These are phyloP conservation scores for Melanophora roralis DNA, from an alignment of 2,888 invertebrate species.

Conservation along the genomic window DNA sequence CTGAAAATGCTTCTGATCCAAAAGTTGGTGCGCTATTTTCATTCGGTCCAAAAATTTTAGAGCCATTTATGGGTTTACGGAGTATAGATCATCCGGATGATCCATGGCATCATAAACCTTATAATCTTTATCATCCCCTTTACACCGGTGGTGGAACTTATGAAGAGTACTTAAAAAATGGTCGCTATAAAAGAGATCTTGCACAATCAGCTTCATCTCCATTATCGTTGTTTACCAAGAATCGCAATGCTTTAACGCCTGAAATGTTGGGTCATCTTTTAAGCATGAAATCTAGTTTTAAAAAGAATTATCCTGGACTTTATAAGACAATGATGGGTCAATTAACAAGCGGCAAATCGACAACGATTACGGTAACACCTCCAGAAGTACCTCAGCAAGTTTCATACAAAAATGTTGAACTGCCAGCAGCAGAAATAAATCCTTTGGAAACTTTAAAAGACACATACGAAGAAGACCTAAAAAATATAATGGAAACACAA, in stretches of 20 bases:
- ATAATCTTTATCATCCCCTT: constrained; percentile 67
- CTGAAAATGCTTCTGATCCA: constrained; percentile 36
- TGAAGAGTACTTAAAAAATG: constrained; percentile 65
- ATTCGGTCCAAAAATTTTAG: constrained; percentile 64
- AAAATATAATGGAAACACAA: not conserved
- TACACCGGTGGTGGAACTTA: constrained; percentile 70
- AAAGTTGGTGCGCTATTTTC: constrained; percentile 63
- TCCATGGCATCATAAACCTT: constrained; percentile 71
- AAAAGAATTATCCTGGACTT: constrained; percentile 69
- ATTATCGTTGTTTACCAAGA: constrained; percentile 7
- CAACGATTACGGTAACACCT: constrained; percentile 66
- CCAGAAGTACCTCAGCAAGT: constrained; percentile 65
- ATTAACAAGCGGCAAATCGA: constrained; percentile 64
- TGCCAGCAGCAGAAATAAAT: constrained; percentile 70
- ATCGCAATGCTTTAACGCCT: constrained; percentile 67
- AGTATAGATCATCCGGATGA: constrained; percentile 67
- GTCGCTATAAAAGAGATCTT: constrained; percentile 66
- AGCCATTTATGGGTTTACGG: constrained; percentile 72
- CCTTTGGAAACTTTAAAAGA: constrained; percentile 55
- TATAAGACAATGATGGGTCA: constrained; percentile 69
- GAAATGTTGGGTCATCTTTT: constrained; percentile 69
- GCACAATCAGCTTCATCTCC: constrained; percentile 35
- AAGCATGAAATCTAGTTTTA: constrained; percentile 68
- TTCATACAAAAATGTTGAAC: constrained; percentile 62
- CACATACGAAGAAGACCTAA: constrained; percentile 8